Percentiles rank a stretch among this genome's conserved stretches.
Evolutionary conservation across 2,888 invertebrate species (phyloP).

Genomic region (Leptinotarsa peninsularis): DNA sequence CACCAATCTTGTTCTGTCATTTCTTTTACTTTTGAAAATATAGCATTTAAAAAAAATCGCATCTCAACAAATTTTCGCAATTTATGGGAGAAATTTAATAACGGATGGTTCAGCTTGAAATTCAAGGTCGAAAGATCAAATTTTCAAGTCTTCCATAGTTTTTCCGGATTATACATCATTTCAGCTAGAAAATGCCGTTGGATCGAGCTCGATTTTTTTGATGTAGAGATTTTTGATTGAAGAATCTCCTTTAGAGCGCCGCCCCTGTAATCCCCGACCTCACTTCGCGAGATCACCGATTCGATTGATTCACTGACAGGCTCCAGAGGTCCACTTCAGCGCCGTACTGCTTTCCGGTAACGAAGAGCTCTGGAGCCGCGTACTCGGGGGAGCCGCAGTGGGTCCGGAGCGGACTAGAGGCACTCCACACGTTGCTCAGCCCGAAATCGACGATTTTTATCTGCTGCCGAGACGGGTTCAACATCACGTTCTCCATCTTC

Average conservation of each 20-base stretch:
- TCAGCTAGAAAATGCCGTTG: too few relatives aligned
- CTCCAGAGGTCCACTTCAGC: constrained; percentile 85
- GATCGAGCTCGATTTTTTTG: too few relatives aligned
- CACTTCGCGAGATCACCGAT: constrained; percentile 20
- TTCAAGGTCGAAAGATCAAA: too few relatives aligned
- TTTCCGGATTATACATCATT: too few relatives aligned
- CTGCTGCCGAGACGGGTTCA: constrained; percentile 75
- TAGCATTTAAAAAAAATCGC: too few relatives aligned
- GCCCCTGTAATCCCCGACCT: background rate
- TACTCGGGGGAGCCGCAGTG: constrained; percentile 86
- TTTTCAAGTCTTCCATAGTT: too few relatives aligned
- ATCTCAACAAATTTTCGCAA: too few relatives aligned
- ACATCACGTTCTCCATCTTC: constrained; percentile 84
- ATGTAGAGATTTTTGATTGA: too few relatives aligned
- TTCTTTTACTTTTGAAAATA: too few relatives aligned
- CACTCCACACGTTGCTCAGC: constrained; percentile 76
- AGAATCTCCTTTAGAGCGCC: background rate
- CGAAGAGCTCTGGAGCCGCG: constrained; percentile 82
- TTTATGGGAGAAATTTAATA: too few relatives aligned
- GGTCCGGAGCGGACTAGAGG: constrained; percentile 74
- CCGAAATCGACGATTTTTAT: constrained; percentile 85
- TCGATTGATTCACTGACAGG: constrained; percentile 52
- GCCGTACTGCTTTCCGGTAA: constrained; percentile 77
- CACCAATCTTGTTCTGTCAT: too few relatives aligned
- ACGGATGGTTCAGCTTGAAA: too few relatives aligned